These are phyloP conservation scores for Spermophilus dauricus DNA, from an alignment of 2,113 vertebrate species.

Conservation along the genomic window DNA sequence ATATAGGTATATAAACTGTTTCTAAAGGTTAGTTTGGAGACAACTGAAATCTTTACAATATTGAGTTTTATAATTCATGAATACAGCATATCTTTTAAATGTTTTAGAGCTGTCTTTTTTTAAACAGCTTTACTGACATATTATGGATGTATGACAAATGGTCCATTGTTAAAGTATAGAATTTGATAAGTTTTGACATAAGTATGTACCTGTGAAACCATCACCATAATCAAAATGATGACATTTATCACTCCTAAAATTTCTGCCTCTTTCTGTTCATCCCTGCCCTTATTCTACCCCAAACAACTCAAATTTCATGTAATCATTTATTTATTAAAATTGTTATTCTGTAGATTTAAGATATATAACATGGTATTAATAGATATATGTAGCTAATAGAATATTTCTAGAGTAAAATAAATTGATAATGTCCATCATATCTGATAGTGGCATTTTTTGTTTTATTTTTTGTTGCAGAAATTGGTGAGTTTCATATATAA, in stretches of 20 bases:
- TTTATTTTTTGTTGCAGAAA: background rate
- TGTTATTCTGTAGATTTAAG: background rate
- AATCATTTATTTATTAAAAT: background rate
- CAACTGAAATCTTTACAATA: background rate
- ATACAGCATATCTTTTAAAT: background rate
- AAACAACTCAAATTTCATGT: background rate
- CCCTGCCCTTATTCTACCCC: background rate
- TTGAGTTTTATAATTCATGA: background rate
- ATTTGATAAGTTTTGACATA: background rate
- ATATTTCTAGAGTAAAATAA: background rate
- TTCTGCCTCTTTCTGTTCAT: no score
- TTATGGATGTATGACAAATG: background rate
- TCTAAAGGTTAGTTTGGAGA: background rate
- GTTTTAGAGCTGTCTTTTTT: background rate
- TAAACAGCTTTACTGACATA: background rate
- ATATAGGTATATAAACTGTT: background rate
- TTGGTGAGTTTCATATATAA: background rate
- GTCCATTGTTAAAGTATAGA: background rate
- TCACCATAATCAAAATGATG: background rate
- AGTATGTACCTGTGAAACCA: background rate
- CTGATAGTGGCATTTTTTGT: background rate
- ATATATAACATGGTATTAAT: background rate
- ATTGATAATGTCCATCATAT: background rate
- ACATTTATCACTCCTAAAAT: background rate
- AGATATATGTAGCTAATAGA: background rate